phyloP scores from a whole-genome alignment of 1,140 invertebrate species.

The Lineus longissimus region DNA sequence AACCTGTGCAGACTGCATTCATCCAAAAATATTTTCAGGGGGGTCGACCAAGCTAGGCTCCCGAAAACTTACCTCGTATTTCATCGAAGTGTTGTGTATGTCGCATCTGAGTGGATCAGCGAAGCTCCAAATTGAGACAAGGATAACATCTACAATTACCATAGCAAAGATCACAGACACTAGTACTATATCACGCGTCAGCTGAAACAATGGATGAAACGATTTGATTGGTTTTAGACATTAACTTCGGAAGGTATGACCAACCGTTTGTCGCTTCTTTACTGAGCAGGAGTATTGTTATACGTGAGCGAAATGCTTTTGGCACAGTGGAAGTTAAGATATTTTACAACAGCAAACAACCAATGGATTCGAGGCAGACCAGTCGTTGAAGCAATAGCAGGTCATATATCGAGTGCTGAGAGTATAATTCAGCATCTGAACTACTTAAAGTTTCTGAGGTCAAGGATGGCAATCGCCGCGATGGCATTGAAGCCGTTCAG shows the following conservation, averaged over 20 bases:
- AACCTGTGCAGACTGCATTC: neutral
- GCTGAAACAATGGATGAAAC: constrained; percentile 14
- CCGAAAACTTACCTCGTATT: neutral
- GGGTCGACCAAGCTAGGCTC: neutral
- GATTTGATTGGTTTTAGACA: no score
- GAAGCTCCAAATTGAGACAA: constrained; percentile 13
- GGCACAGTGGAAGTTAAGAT: no score
- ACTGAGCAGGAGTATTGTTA: no score
- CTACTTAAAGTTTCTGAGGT: neutral
- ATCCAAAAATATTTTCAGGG: neutral
- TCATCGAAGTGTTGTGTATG: neutral
- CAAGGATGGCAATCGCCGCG: no score
- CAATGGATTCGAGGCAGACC: no score
- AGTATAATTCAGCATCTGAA: neutral
- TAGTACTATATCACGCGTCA: constrained; percentile 13
- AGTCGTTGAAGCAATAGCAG: no score
- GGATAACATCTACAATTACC: constrained; percentile 8
- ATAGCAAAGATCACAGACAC: constrained; percentile 9
- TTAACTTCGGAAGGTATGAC: no score
- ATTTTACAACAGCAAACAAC: no score
- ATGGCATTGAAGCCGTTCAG: no score
- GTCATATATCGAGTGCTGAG: no score
- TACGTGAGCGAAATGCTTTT: no score
- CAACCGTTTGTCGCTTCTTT: no score
- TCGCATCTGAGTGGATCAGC: constrained; percentile 5